A percentile compares a stretch with the other conserved stretches of the same genome.
phyloP scores from a whole-genome alignment of 2,113 vertebrate genomes.

The Puma concolor region DNA sequence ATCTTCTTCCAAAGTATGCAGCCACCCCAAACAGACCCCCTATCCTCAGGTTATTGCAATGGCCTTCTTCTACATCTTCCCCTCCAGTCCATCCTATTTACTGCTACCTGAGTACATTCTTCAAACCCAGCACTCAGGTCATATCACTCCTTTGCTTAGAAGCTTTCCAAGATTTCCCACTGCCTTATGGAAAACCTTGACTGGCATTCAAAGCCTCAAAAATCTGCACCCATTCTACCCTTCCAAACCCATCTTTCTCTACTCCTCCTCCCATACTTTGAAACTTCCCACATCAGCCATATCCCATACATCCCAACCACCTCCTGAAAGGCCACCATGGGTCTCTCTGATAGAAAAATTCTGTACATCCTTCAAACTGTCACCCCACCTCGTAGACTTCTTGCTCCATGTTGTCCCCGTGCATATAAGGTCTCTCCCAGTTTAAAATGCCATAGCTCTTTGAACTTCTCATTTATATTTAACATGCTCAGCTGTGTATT shows the following conservation, averaged over 20 bases:
- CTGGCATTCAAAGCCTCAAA: background rate
- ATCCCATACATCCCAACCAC: background rate
- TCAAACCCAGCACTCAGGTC: background rate
- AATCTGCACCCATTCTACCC: background rate
- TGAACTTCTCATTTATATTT: background rate
- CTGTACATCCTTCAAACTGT: background rate
- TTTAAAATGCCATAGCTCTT: background rate
- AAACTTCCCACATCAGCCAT: background rate
- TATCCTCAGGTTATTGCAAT: background rate
- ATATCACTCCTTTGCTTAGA: background rate
- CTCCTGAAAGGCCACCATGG: background rate
- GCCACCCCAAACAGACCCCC: too few species aligned
- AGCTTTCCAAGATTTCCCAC: background rate
- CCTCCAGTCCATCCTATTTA: background rate
- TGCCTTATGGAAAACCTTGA: background rate
- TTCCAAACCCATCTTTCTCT: background rate
- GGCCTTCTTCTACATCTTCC: background rate
- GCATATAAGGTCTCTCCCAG: background rate
- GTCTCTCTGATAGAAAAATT: background rate
- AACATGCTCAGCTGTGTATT: background rate
- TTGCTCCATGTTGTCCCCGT: background rate
- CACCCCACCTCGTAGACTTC: too few species aligned
- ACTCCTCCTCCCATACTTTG: background rate
- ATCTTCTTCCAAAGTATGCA: background rate
- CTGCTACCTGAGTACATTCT: background rate